Conservation (phyloP, 1,140 invertebrate species). For the Lasioglossum albipes region DNA sequence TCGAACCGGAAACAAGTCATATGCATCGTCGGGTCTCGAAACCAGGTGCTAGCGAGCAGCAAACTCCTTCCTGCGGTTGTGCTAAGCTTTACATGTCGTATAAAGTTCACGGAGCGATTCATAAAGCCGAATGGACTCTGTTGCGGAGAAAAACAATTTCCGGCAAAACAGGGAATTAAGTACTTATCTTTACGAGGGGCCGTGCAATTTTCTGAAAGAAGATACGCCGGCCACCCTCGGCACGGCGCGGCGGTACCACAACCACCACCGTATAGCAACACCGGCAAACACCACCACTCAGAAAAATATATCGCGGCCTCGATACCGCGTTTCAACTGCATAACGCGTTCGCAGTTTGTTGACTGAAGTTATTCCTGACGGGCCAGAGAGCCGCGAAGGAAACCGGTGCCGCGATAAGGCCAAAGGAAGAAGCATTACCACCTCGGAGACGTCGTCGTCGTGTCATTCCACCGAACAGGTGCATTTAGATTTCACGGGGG, state of each 20-base stretch:
- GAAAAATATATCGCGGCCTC: conserved; percentile 57
- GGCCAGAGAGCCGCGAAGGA: not conserved
- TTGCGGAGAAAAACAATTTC: conserved; percentile 60
- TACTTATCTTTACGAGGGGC: conserved; percentile 62
- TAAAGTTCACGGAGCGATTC: conserved; percentile 41
- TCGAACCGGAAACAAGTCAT: not conserved
- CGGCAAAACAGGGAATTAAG: conserved; percentile 61
- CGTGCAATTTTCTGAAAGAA: conserved; percentile 58
- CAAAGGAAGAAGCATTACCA: conserved; percentile 6
- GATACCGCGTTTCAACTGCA: conserved; percentile 47
- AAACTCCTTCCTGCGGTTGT: not conserved
- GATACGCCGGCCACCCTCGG: conserved; percentile 43
- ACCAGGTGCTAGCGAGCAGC: not conserved
- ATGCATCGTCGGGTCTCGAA: not conserved
- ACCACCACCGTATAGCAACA: no score
- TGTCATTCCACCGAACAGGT: conserved; percentile 11
- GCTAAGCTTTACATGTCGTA: conserved; percentile 20
- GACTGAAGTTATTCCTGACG: conserved; percentile 38
- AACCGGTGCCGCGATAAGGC: conserved; percentile 27
- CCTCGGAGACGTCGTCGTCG: conserved; percentile 4
- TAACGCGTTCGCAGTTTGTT: conserved; percentile 43
- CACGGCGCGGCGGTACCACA: not conserved
- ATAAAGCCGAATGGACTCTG: conserved; percentile 46
- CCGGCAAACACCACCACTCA: not conserved
- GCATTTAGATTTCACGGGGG: conserved; percentile 3